A percentile compares a stretch with the other conserved stretches of the same genome.
Evolutionary conservation across 2,797 vertebrate species (phyloP).

Genomic region (Typhlichthys eigenmanni): DNA sequence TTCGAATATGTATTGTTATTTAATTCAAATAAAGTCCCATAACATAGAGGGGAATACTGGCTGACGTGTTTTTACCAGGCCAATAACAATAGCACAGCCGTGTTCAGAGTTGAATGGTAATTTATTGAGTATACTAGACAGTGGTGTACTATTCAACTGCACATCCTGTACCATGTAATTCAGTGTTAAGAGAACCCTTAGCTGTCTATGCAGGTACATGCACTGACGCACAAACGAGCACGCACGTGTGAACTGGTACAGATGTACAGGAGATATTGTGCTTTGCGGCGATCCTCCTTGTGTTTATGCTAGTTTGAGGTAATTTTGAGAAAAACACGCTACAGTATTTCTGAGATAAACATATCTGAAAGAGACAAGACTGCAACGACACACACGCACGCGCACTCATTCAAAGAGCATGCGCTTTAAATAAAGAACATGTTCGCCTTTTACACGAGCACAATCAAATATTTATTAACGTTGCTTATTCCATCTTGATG

Average conservation of each 20-base stretch:
- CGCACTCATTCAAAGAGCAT: constrained; percentile 39
- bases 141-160: constrained; percentile 51
- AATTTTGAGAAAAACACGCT: constrained; percentile 29
- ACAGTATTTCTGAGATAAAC: constrained; percentile 11
- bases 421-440: constrained; percentile 30
- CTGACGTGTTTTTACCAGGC: not conserved
- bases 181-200: constrained; percentile 38
- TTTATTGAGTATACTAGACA: constrained; percentile 72
- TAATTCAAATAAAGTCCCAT: constrained; percentile 59
- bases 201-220: constrained; percentile 68
- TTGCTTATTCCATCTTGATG: constrained; percentile 15
- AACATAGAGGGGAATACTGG: not conserved
- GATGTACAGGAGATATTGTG: constrained; percentile 61
- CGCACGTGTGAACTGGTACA: constrained; percentile 30
- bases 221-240: constrained; percentile 52
- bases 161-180: constrained; percentile 46
- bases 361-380: constrained; percentile 33
- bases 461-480: constrained; percentile 14
- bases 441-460: constrained; percentile 35
- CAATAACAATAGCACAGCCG: constrained; percentile 12
- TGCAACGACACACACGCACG: constrained; percentile 23
- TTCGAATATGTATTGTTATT: constrained; percentile 43
- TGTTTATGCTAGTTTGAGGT: constrained; percentile 40
- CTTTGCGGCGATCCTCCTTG: constrained; percentile 57
- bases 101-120: constrained; percentile 34